Conservation (phyloP, 2,888 invertebrate genomes). For the Aphidoletes aphidimyza region DNA sequence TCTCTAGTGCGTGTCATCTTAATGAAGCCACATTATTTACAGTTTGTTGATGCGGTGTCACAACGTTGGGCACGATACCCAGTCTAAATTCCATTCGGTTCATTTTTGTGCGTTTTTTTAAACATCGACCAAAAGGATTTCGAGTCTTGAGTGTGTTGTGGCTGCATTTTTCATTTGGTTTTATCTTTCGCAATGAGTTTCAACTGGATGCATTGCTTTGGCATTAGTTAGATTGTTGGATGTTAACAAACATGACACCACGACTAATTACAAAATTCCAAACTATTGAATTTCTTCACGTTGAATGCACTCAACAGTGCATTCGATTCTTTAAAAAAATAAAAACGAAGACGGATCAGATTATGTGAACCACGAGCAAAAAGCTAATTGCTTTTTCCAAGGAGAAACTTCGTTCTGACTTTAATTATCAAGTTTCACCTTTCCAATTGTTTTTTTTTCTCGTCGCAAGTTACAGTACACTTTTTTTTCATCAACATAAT, state of each 20-base stretch:
- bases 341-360: too few species aligned
- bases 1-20: neutral
- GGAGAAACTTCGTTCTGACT: too few species aligned
- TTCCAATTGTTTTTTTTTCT: too few species aligned
- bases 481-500: too few species aligned
- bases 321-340: too few species aligned
- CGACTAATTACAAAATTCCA: constrained; percentile 7
- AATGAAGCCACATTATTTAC: neutral
- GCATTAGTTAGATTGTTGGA: constrained; percentile 1
- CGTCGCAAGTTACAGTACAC: too few species aligned
- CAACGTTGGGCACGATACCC: constrained; percentile 11
- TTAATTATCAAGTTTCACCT: too few species aligned
- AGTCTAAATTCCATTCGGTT: neutral
- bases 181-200: neutral
- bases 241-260: neutral
- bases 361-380: too few species aligned
- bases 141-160: neutral
- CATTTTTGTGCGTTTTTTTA: neutral
- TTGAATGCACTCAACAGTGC: neutral
- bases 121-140: neutral
- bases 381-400: too few species aligned
- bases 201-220: neutral
- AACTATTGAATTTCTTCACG: neutral
- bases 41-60: neutral
- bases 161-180: neutral